Conservation (phyloP, 2,113 vertebrate genomes). For the Proterorhinus semilunaris region DNA sequence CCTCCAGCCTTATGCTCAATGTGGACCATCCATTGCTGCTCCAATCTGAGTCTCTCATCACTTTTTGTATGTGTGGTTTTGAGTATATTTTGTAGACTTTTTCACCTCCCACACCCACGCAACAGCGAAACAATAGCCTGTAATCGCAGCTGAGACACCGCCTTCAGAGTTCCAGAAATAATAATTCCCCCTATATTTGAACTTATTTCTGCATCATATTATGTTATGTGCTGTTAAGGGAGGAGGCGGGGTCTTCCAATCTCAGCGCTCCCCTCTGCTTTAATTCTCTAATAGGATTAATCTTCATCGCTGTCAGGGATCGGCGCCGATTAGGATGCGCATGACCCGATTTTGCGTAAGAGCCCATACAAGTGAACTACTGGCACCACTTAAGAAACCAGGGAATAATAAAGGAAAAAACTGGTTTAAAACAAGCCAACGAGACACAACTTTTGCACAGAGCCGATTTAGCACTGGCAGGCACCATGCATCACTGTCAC, state of each 20-base stretch:
- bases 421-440: slow-evolving; percentile 22
- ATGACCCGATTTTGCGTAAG: slow-evolving; percentile 57
- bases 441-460: slow-evolving; percentile 44
- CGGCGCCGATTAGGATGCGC: slow-evolving; percentile 54
- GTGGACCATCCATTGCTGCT: slow-evolving; percentile 39
- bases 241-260: slow-evolving; percentile 23
- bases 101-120: slow-evolving; percentile 30
- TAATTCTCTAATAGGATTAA: slow-evolving; percentile 68
- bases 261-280: slow-evolving; percentile 26
- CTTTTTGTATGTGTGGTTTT: slow-evolving; percentile 22
- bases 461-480: slow-evolving; percentile 25
- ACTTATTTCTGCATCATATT: slow-evolving; percentile 1
- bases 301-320: slow-evolving; percentile 62
- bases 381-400: slow-evolving; percentile 44
- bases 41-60: slow-evolving; percentile 39
- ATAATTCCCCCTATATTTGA: slow-evolving; percentile 26
- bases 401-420: slow-evolving; percentile 51
- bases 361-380: slow-evolving; percentile 39
- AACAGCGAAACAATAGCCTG: slow-evolving; percentile 2
- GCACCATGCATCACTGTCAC: slow-evolving; percentile 35
- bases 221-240: slow-evolving; percentile 31
- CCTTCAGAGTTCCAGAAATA: slow-evolving; percentile 26
- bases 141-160: slow-evolving; percentile 40
- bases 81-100: slow-evolving; percentile 32
- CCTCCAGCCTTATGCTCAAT: slow-evolving; percentile 54